phyloP scores from a whole-genome alignment of 2,888 invertebrate genomes.

The Hypsopygia costalis region DNA sequence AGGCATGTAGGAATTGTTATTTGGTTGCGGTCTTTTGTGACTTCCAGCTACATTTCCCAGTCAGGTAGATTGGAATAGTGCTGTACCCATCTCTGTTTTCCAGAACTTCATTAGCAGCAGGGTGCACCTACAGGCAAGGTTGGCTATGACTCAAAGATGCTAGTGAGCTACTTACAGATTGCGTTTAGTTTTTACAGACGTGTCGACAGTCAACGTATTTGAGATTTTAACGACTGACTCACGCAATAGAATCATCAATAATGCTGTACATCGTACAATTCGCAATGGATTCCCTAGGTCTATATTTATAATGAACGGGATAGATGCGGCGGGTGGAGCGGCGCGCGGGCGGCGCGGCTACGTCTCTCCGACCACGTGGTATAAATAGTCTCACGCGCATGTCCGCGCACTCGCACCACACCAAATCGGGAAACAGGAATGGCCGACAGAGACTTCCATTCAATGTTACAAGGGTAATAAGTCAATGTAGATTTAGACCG shows the following conservation, averaged over 20 bases:
- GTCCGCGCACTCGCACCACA: conserved; percentile 55
- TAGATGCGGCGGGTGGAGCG: conserved; percentile 27
- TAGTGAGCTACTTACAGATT: too few species aligned
- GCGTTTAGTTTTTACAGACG: too few species aligned
- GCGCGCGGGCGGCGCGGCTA: conserved; percentile 19
- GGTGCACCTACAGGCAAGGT: too few species aligned
- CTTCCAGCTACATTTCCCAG: too few species aligned
- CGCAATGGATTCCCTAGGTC: conserved; percentile 64
- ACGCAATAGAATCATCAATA: conserved; percentile 35
- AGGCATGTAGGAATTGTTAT: too few species aligned
- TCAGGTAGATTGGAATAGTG: too few species aligned
- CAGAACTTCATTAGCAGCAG: too few species aligned
- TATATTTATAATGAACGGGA: conserved; percentile 62
- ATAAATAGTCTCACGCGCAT: conserved; percentile 71
- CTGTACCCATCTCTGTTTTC: too few species aligned
- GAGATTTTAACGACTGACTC: conserved; percentile 37
- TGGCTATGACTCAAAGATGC: too few species aligned
- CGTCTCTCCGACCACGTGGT: conserved; percentile 54
- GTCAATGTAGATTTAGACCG: conserved; percentile 8
- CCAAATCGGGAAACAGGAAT: conserved; percentile 70
- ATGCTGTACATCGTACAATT: conserved; percentile 35
- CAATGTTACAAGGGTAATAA: conserved; percentile 17
- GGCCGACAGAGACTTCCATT: conserved; percentile 29
- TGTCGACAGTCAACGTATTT: conserved; percentile 23
- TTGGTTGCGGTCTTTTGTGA: too few species aligned